Conservation (phyloP, 2,888 invertebrate genomes). For the Diloba caeruleocephala region DNA sequence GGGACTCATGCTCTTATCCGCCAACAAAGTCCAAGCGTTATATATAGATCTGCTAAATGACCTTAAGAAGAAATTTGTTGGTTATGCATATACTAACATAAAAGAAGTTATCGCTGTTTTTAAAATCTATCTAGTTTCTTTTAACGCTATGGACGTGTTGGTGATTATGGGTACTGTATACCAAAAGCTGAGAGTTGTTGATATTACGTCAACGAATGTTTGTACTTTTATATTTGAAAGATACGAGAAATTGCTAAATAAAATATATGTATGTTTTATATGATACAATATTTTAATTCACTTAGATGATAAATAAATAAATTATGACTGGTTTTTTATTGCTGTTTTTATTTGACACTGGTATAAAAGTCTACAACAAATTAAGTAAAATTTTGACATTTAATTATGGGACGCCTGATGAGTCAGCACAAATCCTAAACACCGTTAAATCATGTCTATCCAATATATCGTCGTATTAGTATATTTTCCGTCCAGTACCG, state of each 20-base stretch:
- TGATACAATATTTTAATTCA: slow-evolving; percentile 74
- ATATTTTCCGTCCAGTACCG: slow-evolving; percentile 1
- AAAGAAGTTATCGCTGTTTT: too few relatives aligned
- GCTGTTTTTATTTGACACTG: slow-evolving; percentile 59
- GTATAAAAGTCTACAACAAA: slow-evolving; percentile 27
- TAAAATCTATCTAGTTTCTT: too few relatives aligned
- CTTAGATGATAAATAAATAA: slow-evolving; percentile 75
- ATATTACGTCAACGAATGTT: slow-evolving; percentile 68
- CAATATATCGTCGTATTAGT: background rate
- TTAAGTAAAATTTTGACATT: slow-evolving; percentile 12
- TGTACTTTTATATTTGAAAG: slow-evolving; percentile 85
- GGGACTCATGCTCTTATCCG: too few relatives aligned
- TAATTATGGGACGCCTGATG: slow-evolving; percentile 2
- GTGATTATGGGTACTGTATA: too few relatives aligned
- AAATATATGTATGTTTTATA: slow-evolving; percentile 77
- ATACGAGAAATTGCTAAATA: slow-evolving; percentile 65
- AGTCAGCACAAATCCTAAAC: slow-evolving; percentile 7
- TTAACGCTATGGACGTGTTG: too few relatives aligned
- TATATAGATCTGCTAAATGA: too few relatives aligned
- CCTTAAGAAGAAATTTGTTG: too few relatives aligned
- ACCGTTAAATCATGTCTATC: background rate
- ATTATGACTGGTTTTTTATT: slow-evolving; percentile 74
- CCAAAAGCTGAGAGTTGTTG: slow-evolving; percentile 63
- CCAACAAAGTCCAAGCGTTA: too few relatives aligned
- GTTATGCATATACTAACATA: too few relatives aligned